Percentiles rank a stretch among this genome's conserved stretches.
phyloP scores from a whole-genome alignment of 2,888 invertebrate genomes.

The Synanthedon formicaeformis region DNA sequence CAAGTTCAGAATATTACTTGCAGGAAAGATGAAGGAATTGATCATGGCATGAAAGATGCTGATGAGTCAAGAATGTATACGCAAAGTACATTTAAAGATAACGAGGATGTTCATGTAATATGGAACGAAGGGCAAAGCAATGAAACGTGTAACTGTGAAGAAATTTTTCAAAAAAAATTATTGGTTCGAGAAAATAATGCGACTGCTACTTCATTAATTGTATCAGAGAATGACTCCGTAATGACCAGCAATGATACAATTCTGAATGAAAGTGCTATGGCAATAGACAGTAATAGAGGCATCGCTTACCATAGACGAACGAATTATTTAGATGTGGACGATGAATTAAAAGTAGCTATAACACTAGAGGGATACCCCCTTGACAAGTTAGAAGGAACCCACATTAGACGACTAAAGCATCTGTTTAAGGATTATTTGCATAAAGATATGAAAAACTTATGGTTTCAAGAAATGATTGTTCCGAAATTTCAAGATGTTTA shows the following conservation, averaged over 20 bases:
- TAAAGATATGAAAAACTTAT: constrained; percentile 49
- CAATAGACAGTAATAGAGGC: constrained; percentile 53
- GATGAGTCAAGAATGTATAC: background rate
- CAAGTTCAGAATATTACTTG: constrained; percentile 3
- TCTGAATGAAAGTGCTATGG: constrained; percentile 32
- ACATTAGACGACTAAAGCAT: constrained; percentile 48
- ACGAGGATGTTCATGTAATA: constrained; percentile 37
- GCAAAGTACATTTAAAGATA: constrained; percentile 19
- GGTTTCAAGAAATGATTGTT: constrained; percentile 45
- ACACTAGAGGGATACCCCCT: constrained; percentile 53
- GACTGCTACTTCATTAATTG: constrained; percentile 21
- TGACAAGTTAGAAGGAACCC: constrained; percentile 52
- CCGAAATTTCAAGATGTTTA: constrained; percentile 59
- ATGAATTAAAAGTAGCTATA: constrained; percentile 51
- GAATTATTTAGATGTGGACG: constrained; percentile 53
- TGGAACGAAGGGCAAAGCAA: constrained; percentile 25
- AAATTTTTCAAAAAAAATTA: constrained; percentile 11
- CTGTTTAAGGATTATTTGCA: constrained; percentile 54
- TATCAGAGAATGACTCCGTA: constrained; percentile 42
- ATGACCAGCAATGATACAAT: constrained; percentile 40
- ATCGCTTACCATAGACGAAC: constrained; percentile 57
- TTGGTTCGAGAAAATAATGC: constrained; percentile 6
- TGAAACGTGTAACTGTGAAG: constrained; percentile 20
- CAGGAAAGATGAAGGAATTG: constrained; percentile 4
- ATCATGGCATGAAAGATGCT: constrained; percentile 20